A percentile compares a stretch with the other conserved stretches of the same genome.
Conservation (phyloP, 2,113 vertebrate genomes). For the Heteronetta atricapilla region DNA sequence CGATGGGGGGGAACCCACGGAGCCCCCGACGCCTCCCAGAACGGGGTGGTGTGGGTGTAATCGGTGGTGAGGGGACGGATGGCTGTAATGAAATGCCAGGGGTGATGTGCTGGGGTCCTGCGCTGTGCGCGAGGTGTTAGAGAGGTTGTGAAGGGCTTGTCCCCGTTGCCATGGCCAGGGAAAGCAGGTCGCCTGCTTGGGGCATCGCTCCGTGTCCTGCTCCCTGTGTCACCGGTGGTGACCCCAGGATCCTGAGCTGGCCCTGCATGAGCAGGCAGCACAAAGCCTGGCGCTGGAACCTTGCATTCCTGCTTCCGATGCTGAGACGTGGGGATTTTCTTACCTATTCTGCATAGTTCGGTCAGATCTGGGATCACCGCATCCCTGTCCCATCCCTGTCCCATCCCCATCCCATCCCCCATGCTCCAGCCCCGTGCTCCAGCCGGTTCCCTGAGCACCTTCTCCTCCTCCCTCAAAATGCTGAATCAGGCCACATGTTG, state of each 20-base stretch:
- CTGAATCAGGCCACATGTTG: background rate
- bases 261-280: fast-evolving
- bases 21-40: background rate
- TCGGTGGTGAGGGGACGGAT: constrained; percentile 24
- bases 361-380: background rate
- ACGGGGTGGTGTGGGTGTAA: background rate
- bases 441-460: fast-evolving
- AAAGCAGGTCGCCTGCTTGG: background rate
- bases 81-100: constrained; percentile 55
- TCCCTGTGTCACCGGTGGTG: fast-evolving
- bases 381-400: fast-evolving
- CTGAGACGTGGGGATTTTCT: background rate
- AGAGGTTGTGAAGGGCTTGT: constrained; percentile 5
- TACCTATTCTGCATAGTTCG: fast-evolving
- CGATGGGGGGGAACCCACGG: fast-evolving
- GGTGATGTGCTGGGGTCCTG: background rate
- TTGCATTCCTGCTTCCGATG: fast-evolving
- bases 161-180: background rate
- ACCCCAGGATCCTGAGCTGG: background rate
- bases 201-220: background rate
- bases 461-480: background rate
- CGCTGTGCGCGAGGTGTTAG: background rate
- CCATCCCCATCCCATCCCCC: background rate
- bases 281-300: background rate
- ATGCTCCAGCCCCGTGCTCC: fast-evolving